A percentile compares a stretch with the other conserved stretches of the same genome.
Conservation (phyloP, 1,140 invertebrate species). For the Coelopa frigida region DNA sequence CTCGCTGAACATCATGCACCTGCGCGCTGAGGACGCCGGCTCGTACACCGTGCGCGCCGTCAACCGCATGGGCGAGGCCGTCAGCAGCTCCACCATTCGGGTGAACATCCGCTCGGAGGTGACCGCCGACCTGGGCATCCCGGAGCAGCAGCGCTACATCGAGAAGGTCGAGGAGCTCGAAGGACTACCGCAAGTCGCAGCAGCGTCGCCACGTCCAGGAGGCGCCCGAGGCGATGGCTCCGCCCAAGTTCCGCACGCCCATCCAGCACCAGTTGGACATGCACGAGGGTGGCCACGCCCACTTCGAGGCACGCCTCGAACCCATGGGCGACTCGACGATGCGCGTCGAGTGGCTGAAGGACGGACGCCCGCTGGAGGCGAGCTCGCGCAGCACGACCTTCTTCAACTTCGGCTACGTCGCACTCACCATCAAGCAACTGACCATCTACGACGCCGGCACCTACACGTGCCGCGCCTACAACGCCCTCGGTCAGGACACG, state of each 20-base stretch:
- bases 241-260: slow-evolving; percentile 87
- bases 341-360: slow-evolving; percentile 91
- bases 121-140: slow-evolving; percentile 78
- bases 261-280: slow-evolving; percentile 84
- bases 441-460: slow-evolving; percentile 83
- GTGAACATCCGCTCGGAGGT: slow-evolving; percentile 72
- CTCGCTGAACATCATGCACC: slow-evolving; percentile 94
- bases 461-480: slow-evolving; percentile 85
- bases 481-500: slow-evolving; percentile 77
- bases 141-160: slow-evolving; percentile 88
- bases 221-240: slow-evolving; percentile 65
- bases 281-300: slow-evolving; percentile 88
- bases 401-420: slow-evolving; percentile 95
- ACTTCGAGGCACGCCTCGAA: slow-evolving; percentile 91
- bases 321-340: slow-evolving; percentile 88
- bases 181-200: slow-evolving; percentile 73
- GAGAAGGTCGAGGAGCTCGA: slow-evolving; percentile 90
- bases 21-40: slow-evolving; percentile 89
- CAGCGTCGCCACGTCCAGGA: slow-evolving; percentile 70
- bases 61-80: slow-evolving; percentile 78
- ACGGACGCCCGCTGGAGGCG: slow-evolving; percentile 82
- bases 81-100: slow-evolving; percentile 69
- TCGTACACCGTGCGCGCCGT: slow-evolving; percentile 84
- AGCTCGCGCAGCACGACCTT: slow-evolving; percentile 90
- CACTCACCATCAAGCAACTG: slow-evolving; percentile 90